Base-by-base conservation (phyloP, 2,888 invertebrate species). In the Troglohyphantes excavatus region DNA sequence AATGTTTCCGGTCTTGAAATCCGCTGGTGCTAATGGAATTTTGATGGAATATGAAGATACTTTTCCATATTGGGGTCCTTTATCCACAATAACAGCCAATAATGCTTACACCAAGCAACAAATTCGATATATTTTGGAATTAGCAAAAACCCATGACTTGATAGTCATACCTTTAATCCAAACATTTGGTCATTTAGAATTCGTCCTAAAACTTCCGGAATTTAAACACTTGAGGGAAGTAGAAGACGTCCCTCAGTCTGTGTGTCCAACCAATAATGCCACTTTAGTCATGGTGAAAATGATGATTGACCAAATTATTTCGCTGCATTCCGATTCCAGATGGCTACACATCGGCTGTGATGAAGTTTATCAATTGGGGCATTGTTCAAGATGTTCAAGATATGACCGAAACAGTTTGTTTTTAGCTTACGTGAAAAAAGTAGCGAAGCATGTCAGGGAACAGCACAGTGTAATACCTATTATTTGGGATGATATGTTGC, bases 401-500 rank as follows among this genome's bases (percentile, higher is more conserved):
- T 84, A 91, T 23, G 91, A 92, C 17, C 91, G 91, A 21, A 91
- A 92, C 43, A 90, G 90, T 33, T 85, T 92, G 11, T 92, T 92
- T 83, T 83, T 92, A 26, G 81, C 82, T 6, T 96, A 96, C 93
- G 95, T 96, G 9, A 94, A 94, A 3, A 87, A 94, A 90, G 94
- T 96, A 27, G 95, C 95, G 5, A 94, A 94, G 67, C 95, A 95
- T 91, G 94, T 96, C 17, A 95, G 94, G 67, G 93, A 94, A 11
- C 95, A 94, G 73, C 95, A 95, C 93, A 93, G 94, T 21, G 93
- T 96, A 26, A 94, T 94, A 13, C 94, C 96, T 0, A 95, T 97
- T 85, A 96, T 97, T 92, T 97, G 97, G 97, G 96, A 97, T 92
- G 97, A 97, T 93, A 96, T 97, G 96, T 93, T 97, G 82, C 93